phyloP scores from a whole-genome alignment of 2,113 vertebrate genomes.

The Ceyx melanurus region DNA sequence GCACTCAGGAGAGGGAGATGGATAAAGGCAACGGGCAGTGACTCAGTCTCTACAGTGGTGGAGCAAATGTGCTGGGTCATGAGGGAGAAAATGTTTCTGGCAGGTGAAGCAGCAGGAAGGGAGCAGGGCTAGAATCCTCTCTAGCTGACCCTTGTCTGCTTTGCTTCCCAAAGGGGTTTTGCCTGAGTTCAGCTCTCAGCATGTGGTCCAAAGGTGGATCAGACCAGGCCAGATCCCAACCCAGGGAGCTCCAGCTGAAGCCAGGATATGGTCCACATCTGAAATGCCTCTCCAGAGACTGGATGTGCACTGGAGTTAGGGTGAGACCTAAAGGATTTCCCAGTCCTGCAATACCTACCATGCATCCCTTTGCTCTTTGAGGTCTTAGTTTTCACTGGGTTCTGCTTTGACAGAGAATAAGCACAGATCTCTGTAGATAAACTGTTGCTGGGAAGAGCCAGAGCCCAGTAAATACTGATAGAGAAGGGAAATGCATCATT shows the following conservation, averaged over 20 bases:
- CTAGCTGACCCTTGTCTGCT: background rate
- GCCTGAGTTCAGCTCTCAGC: background rate
- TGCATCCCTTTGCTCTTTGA: background rate
- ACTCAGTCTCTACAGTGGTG: background rate
- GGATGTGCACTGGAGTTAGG: background rate
- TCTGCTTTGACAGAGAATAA: background rate
- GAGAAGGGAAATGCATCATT: background rate
- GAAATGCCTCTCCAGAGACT: background rate
- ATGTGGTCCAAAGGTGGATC: background rate
- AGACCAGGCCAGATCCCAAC: background rate
- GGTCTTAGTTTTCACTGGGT: background rate
- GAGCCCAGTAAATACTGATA: background rate
- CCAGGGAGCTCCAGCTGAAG: background rate
- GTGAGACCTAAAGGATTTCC: background rate
- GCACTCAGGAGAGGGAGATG: background rate
- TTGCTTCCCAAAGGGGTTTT: background rate
- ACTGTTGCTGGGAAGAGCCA: background rate
- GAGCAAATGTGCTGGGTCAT: background rate
- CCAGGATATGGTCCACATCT: accelerated
- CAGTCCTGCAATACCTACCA: background rate
- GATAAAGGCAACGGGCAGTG: background rate
- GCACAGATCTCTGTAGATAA: background rate
- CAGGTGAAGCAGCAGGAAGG: background rate
- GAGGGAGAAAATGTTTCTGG: background rate
- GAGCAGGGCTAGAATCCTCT: background rate